Evolutionary conservation across 2,797 vertebrate species (phyloP).

Genomic region (Podargus strigoides): DNA sequence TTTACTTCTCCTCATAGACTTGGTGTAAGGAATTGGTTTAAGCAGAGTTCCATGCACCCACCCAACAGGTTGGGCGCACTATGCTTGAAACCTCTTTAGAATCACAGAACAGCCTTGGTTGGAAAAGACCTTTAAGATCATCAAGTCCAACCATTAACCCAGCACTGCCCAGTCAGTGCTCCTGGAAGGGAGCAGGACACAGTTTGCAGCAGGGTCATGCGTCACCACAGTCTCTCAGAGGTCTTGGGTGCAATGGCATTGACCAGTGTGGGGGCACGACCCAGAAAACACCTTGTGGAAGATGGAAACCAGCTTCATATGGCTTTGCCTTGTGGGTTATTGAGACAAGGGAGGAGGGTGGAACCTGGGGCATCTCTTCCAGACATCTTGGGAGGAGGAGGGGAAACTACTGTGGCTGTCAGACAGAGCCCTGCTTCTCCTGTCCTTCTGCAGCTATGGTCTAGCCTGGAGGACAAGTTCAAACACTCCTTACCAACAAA

Average conservation of each 20-base stretch:
- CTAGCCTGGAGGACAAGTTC: neutral
- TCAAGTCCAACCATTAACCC: too few relatives aligned
- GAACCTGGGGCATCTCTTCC: neutral
- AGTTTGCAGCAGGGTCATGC: neutral
- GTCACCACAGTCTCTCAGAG: neutral
- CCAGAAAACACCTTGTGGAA: neutral
- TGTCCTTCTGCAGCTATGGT: neutral
- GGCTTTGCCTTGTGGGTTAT: neutral
- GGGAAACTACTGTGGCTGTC: neutral
- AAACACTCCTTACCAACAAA: neutral
- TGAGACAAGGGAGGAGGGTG: neutral
- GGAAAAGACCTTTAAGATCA: too few relatives aligned
- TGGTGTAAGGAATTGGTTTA: neutral
- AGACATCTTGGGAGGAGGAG: neutral
- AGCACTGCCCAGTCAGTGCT: too few relatives aligned
- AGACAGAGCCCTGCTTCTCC: neutral
- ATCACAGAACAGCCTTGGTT: too few relatives aligned
- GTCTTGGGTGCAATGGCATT: neutral
- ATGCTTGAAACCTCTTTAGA: neutral
- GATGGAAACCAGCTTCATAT: neutral
- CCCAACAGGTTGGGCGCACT: neutral
- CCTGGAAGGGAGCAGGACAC: neutral
- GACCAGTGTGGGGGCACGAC: fast-evolving
- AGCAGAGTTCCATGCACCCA: neutral
- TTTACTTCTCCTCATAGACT: neutral